A percentile compares a stretch with the other conserved stretches of the same genome.
These are phyloP conservation scores for Limonius californicus DNA, from an alignment of 1,140 invertebrate genomes.

Conservation along the genomic window DNA sequence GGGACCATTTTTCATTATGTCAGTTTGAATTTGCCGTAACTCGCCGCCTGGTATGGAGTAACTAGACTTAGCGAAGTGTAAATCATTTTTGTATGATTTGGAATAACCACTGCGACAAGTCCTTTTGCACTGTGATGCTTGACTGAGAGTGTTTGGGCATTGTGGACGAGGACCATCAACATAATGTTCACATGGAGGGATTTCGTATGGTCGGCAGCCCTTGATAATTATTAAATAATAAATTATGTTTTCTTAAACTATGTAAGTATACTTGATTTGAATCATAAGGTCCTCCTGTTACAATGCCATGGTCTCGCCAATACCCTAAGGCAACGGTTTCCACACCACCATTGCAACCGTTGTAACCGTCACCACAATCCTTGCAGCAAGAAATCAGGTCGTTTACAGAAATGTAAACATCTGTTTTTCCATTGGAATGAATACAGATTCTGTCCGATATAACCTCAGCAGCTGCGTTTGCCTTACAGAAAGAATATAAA, in stretches of 20 bases:
- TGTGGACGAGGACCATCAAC: constrained; percentile 73
- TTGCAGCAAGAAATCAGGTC: constrained; percentile 83
- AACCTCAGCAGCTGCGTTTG: constrained; percentile 89
- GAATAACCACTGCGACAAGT: constrained; percentile 68
- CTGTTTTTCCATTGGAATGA: constrained; percentile 66
- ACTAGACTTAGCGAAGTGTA: constrained; percentile 68
- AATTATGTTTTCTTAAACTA: too few relatives aligned
- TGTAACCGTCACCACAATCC: constrained; percentile 76
- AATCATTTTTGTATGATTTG: constrained; percentile 69
- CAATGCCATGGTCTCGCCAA: constrained; percentile 74
- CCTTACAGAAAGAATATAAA: constrained; percentile 52
- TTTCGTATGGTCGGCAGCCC: constrained; percentile 83
- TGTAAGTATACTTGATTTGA: constrained; percentile 68
- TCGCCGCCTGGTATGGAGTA: constrained; percentile 64
- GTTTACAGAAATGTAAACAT: constrained; percentile 80
- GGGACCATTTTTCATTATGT: constrained; percentile 85
- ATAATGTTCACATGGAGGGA: constrained; percentile 87
- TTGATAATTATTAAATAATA: constrained; percentile 35
- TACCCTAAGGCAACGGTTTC: constrained; percentile 76
- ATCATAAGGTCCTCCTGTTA: constrained; percentile 73
- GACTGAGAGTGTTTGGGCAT: constrained; percentile 48
- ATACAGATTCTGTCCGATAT: constrained; percentile 93
- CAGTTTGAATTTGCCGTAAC: constrained; percentile 71
- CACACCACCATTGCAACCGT: constrained; percentile 84
- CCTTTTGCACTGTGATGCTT: constrained; percentile 74